phyloP scores from a whole-genome alignment of 2,888 invertebrate genomes.

The Agrotis ipsilon region DNA sequence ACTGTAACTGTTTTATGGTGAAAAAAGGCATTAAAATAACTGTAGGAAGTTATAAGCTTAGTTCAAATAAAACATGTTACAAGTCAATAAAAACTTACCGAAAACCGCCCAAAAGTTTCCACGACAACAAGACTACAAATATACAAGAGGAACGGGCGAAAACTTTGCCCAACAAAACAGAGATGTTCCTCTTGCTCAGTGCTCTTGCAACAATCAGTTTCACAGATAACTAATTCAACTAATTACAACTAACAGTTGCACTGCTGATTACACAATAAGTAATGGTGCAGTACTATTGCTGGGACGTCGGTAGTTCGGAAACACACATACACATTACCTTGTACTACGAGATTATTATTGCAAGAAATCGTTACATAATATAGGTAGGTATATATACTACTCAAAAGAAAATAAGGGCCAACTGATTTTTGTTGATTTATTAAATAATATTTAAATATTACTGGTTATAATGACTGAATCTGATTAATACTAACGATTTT shows the following conservation, averaged over 20 bases:
- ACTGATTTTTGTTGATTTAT: too few species aligned
- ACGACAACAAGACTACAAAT: conserved; percentile 17
- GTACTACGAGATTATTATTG: conserved; percentile 6
- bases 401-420: too few species aligned
- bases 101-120: conserved; percentile 24
- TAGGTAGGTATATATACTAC: too few species aligned
- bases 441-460: too few species aligned
- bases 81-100: conserved; percentile 9
- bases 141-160: conserved; percentile 15
- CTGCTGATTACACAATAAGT: conserved; percentile 36
- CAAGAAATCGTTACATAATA: too few species aligned
- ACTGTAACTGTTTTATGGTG: too few species aligned
- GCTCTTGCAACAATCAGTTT: conserved; percentile 20
- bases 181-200: conserved; percentile 21
- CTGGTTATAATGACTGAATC: too few species aligned
- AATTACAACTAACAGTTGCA: conserved; percentile 38
- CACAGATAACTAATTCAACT: conserved; percentile 20
- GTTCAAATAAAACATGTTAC: conserved; percentile 1
- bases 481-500: too few species aligned
- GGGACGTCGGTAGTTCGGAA: conserved; percentile 35
- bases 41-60: too few species aligned
- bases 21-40: too few species aligned
- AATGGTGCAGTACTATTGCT: conserved; percentile 18
- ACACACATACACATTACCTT: conserved; percentile 18
- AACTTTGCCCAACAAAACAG: conserved; percentile 44